Evolutionary conservation across 1,140 invertebrate genomes (phyloP).

Genomic region (Drosophila biarmipes): DNA sequence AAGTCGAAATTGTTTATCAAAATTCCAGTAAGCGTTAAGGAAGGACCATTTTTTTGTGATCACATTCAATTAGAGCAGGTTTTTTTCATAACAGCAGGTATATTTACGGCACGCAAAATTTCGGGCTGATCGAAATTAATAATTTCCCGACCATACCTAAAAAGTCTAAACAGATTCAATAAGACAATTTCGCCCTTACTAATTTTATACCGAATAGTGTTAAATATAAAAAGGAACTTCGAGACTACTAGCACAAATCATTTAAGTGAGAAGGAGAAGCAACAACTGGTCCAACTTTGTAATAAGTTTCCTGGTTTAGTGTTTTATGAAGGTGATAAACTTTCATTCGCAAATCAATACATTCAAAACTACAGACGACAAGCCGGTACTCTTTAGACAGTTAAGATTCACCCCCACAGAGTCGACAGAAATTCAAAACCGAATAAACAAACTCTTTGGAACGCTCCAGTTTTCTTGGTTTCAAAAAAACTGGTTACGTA

Average conservation of each 20-base stretch:
- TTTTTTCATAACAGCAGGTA: neutral
- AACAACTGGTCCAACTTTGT: neutral
- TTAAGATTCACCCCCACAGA: conserved; percentile 34
- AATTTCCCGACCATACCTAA: too few species aligned
- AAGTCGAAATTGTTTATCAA: too few species aligned
- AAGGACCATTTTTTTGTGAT: too few species aligned
- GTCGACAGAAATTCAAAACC: conserved; percentile 1
- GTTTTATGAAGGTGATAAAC: neutral
- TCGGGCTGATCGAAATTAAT: too few species aligned
- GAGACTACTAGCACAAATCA: neutral
- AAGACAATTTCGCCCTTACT: too few species aligned
- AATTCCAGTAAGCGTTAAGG: too few species aligned
- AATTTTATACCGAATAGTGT: neutral
- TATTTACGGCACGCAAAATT: too few species aligned
- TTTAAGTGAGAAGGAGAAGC: neutral
- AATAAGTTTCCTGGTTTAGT: neutral
- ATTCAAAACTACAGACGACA: conserved; percentile 30
- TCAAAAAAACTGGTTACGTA: conserved; percentile 46
- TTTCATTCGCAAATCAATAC: conserved; percentile 7
- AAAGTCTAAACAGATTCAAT: too few species aligned
- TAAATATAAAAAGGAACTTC: neutral
- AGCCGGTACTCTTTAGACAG: conserved; percentile 11
- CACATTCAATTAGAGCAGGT: too few species aligned
- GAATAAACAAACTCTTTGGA: too few species aligned
- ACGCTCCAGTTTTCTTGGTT: neutral